Evolutionary conservation across 2,888 invertebrate genomes (phyloP).

Genomic region (Andrena bucephala): DNA sequence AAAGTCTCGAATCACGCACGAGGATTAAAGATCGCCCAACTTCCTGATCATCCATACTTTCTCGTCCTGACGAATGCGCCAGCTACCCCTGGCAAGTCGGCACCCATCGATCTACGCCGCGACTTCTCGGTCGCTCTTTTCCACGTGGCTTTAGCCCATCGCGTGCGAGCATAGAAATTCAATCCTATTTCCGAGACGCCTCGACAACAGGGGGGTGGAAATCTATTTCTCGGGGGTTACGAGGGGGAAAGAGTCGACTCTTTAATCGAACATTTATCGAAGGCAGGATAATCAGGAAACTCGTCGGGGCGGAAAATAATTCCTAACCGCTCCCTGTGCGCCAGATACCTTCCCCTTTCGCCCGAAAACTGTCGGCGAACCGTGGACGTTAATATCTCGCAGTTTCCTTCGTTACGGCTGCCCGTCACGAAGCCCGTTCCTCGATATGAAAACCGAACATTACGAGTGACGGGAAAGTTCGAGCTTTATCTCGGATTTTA

Average conservation of each 20-base stretch:
- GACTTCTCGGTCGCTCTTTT: neutral
- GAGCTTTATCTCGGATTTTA: conserved; percentile 71
- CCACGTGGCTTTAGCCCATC: neutral
- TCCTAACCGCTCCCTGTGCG: neutral
- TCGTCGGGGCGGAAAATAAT: conserved; percentile 27
- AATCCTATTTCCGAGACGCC: too few relatives aligned
- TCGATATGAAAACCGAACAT: conserved; percentile 72
- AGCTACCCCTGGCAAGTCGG: neutral
- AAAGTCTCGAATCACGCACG: conserved; percentile 76
- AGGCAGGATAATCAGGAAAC: neutral
- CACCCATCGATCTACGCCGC: neutral
- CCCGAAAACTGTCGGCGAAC: conserved; percentile 53
- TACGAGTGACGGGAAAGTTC: conserved; percentile 65
- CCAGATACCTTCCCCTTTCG: neutral
- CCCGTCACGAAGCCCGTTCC: conserved; percentile 70
- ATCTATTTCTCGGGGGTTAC: neutral
- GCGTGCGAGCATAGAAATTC: too few relatives aligned
- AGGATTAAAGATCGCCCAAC: conserved; percentile 63
- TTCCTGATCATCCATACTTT: conserved; percentile 23
- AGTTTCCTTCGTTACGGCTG: conserved; percentile 66
- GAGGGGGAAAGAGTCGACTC: neutral
- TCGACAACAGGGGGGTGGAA: neutral
- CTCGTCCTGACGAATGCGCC: neutral
- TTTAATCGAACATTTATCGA: conserved; percentile 5
- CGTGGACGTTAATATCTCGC: conserved; percentile 52